phyloP scores from a whole-genome alignment of 2,113 vertebrate genomes.

The Toxostoma redivivum region DNA sequence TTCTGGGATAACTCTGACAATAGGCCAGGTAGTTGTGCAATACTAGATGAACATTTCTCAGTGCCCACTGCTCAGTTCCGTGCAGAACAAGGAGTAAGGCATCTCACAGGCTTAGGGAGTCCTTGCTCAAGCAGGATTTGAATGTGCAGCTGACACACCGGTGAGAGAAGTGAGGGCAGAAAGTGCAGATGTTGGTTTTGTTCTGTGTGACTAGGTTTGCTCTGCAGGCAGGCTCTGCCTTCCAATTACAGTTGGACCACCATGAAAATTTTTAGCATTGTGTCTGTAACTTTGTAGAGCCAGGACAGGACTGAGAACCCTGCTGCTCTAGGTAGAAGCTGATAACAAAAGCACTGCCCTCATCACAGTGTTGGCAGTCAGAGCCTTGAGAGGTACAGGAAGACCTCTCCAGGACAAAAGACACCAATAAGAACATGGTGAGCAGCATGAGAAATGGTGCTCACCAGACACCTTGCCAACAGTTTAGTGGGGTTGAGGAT shows the following conservation, averaged over 20 bases:
- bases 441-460: neutral
- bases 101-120: neutral
- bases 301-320: neutral
- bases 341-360: neutral
- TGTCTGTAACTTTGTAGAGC: neutral
- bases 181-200: neutral
- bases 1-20: neutral
- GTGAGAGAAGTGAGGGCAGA: neutral
- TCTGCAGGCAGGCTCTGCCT: neutral
- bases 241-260: neutral
- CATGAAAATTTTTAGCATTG: neutral
- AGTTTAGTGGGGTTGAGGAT: neutral
- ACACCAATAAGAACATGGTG: neutral
- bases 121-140: neutral
- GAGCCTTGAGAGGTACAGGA: neutral
- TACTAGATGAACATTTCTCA: neutral
- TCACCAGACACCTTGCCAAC: neutral
- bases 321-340: neutral
- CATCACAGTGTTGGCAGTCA: neutral
- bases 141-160: neutral
- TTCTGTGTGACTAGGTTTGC: neutral
- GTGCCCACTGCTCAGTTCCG: neutral
- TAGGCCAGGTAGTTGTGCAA: neutral
- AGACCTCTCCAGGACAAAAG: neutral
- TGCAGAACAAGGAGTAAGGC: neutral